A percentile compares a stretch with the other conserved stretches of the same genome.
Conservation (phyloP, 2,113 vertebrate species). For the Cygnus atratus region DNA sequence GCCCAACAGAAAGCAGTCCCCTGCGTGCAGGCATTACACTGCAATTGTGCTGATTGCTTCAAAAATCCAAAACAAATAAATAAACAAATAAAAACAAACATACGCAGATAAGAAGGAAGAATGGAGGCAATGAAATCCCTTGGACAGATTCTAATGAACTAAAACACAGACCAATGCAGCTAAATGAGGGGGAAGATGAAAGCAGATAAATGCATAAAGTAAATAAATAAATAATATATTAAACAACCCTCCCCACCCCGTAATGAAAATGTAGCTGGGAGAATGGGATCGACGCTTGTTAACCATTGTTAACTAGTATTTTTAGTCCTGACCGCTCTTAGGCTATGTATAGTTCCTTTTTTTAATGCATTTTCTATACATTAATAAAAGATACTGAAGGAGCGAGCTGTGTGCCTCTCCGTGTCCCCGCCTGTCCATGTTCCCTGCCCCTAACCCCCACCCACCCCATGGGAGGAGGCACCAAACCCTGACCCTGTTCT, state of each 20-base stretch:
- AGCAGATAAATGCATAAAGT: slow-evolving; percentile 19
- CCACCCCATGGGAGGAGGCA: background rate
- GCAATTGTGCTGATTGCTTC: background rate
- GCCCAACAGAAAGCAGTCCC: background rate
- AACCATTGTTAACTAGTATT: slow-evolving; percentile 91
- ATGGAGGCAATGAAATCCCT: background rate
- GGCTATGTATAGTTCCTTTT: slow-evolving; percentile 97
- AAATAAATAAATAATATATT: slow-evolving; percentile 66
- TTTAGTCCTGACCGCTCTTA: slow-evolving; percentile 90
- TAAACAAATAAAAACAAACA: background rate
- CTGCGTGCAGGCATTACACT: slow-evolving; percentile 40
- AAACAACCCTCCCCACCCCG: background rate
- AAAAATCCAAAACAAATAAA: background rate
- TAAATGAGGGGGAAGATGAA: slow-evolving; percentile 3
- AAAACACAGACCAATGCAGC: background rate
- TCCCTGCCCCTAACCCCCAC: background rate
- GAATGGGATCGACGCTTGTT: slow-evolving; percentile 81
- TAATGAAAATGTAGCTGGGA: slow-evolving; percentile 74
- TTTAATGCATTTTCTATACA: slow-evolving; percentile 99
- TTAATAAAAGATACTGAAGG: slow-evolving; percentile 98
- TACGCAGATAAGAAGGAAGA: background rate
- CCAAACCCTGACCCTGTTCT: background rate
- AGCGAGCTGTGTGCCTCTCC: background rate
- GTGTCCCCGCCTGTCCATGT: accelerated
- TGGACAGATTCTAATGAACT: background rate